Evolutionary conservation across 2,888 invertebrate species (phyloP).

Genomic region (Drosophila cognata): DNA sequence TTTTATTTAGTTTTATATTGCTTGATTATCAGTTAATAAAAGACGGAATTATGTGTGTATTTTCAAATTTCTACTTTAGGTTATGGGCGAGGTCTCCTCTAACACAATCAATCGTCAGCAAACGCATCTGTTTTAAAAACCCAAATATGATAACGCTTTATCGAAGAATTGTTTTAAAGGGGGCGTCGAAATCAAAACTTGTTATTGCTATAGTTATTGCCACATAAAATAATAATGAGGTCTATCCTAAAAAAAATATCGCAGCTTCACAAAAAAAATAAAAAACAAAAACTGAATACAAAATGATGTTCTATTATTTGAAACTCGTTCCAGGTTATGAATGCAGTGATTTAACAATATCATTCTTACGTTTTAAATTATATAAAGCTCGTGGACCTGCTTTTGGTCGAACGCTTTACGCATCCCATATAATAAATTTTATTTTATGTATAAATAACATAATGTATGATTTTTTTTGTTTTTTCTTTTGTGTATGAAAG

Average conservation of each 20-base stretch:
- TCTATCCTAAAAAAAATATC: background rate
- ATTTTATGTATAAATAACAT: background rate
- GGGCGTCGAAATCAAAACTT: conserved; percentile 34
- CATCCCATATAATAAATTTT: background rate
- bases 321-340: conserved; percentile 16
- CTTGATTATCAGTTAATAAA: conserved; percentile 28
- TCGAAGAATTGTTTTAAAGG: conserved; percentile 10
- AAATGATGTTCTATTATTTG: conserved; percentile 6
- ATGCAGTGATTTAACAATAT: conserved; percentile 3
- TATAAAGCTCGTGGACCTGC: background rate
- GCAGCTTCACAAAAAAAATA: background rate
- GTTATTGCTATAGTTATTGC: conserved; percentile 1
- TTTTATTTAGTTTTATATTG: conserved; percentile 6
- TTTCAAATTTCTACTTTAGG: conserved; percentile 23
- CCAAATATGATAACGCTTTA: conserved; percentile 28
- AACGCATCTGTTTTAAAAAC: conserved; percentile 24
- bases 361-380: background rate
- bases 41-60: background rate
- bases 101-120: conserved; percentile 20
- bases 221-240: background rate
- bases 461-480: background rate
- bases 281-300: background rate
- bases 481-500: background rate
- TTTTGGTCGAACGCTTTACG: background rate
- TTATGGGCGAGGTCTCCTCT: conserved; percentile 28